Conservation (phyloP, 2,113 vertebrate genomes). For the Platichthys flesus region DNA sequence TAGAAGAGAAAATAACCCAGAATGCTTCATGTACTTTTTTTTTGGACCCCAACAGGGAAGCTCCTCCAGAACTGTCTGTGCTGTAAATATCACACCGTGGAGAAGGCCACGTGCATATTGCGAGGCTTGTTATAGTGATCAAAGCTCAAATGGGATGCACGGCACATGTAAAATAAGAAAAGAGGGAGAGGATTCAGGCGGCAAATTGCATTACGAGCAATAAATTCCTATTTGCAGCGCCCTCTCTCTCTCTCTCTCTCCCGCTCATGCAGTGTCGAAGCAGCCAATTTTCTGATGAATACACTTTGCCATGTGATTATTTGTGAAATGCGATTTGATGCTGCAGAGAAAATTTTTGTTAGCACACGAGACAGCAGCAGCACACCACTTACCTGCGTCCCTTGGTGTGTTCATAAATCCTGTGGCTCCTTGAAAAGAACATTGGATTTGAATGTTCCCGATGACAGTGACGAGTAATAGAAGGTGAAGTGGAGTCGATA, state of each 20-base stretch:
- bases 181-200: background rate
- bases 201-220: slow-evolving; percentile 24
- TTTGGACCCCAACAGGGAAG: background rate
- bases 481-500: slow-evolving; percentile 21
- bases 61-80: slow-evolving; percentile 15
- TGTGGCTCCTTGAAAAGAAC: background rate
- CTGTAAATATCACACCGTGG: slow-evolving; percentile 33
- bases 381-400: background rate
- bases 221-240: background rate
- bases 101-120: background rate
- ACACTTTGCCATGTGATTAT: slow-evolving; percentile 49
- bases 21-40: background rate
- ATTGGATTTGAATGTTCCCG: slow-evolving; percentile 16
- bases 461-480: slow-evolving; percentile 5
- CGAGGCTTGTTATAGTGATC: slow-evolving; percentile 6
- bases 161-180: background rate
- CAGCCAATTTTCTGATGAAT: slow-evolving; percentile 54
- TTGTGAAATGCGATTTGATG: slow-evolving; percentile 55
- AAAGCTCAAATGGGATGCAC: slow-evolving; percentile 19
- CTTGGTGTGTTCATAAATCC: slow-evolving; percentile 29
- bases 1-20: background rate
- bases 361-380: too few species aligned
- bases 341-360: slow-evolving; percentile 49
- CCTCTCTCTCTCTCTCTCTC: background rate
- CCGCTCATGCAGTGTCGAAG: slow-evolving; percentile 15